Percentiles rank a stretch among this genome's conserved stretches.
phyloP scores from a whole-genome alignment of 2,113 vertebrate species.

The Mellivora capensis region DNA sequence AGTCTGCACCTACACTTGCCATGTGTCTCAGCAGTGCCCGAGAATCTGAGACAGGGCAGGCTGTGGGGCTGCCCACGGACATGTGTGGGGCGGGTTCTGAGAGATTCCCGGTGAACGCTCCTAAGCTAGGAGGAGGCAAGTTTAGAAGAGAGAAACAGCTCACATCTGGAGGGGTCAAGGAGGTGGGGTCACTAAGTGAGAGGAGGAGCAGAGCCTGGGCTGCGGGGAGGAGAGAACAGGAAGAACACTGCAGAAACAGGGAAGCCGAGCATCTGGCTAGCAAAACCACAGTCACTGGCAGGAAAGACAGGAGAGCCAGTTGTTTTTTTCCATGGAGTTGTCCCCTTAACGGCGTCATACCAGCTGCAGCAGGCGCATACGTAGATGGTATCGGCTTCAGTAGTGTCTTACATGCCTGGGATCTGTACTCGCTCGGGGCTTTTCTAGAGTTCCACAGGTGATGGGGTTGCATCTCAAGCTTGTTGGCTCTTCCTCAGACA shows the following conservation, averaged over 20 bases:
- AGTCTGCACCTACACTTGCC: neutral
- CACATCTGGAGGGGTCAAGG: neutral
- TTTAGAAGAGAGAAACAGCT: neutral
- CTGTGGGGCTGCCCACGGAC: neutral
- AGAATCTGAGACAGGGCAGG: neutral
- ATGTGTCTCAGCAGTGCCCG: neutral
- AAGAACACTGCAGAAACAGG: neutral
- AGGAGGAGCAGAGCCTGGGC: neutral
- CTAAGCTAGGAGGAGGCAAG: neutral
- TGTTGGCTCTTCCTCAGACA: neutral
- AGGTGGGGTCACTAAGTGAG: neutral
- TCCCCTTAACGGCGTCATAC: neutral
- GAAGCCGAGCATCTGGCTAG: neutral
- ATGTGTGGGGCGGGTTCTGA: neutral
- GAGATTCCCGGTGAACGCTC: neutral
- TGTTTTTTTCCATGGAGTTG: neutral
- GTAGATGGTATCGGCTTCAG: neutral
- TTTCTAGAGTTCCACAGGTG: neutral
- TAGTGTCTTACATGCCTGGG: accelerated
- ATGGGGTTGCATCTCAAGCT: neutral
- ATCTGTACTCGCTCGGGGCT: neutral
- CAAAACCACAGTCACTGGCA: neutral
- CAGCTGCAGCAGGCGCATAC: neutral
- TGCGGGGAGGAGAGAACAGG: neutral
- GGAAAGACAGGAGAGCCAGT: neutral